Conservation (phyloP, 2,797 vertebrate genomes). For the Spinibarbus caldwelli region DNA sequence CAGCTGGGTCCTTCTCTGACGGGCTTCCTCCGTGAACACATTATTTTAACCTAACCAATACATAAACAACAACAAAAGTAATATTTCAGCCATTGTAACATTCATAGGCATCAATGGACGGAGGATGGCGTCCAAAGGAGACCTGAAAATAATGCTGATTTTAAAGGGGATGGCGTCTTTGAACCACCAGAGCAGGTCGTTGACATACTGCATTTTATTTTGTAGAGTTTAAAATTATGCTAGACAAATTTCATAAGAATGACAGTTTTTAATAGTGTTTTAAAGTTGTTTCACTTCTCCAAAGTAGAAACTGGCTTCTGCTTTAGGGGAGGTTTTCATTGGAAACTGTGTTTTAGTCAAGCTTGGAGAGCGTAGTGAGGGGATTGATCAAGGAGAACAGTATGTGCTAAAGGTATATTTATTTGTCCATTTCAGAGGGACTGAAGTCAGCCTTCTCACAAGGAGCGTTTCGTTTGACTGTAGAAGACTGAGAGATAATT, state of each 20-base stretch:
- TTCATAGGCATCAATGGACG: constrained; percentile 21
- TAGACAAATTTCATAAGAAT: constrained; percentile 25
- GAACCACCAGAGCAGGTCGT: constrained; percentile 40
- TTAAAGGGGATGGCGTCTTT: constrained; percentile 1
- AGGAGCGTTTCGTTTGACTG: constrained; percentile 41
- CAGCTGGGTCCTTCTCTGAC: constrained; percentile 78
- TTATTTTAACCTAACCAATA: no score
- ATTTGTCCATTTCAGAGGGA: constrained; percentile 34
- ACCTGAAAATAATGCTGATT: constrained; percentile 23
- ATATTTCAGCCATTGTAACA: constrained; percentile 35
- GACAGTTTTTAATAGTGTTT: constrained; percentile 41
- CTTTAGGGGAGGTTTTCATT: constrained; percentile 35
- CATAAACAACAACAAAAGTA: constrained; percentile 54
- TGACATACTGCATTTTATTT: constrained; percentile 39
- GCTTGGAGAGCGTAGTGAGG: constrained; percentile 4
- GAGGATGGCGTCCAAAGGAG: background rate
- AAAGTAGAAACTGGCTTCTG: constrained; percentile 43
- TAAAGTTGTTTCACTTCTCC: constrained; percentile 15
- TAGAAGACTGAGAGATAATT: constrained; percentile 59
- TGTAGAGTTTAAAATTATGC: constrained; percentile 44
- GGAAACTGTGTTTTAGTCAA: constrained; percentile 32
- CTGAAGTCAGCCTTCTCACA: constrained; percentile 22
- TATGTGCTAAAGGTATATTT: constrained; percentile 43
- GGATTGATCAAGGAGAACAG: constrained; percentile 37
- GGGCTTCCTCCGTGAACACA: constrained; percentile 90